Conservation (phyloP, 2,888 invertebrate species). For the Hypena proboscidalis region DNA sequence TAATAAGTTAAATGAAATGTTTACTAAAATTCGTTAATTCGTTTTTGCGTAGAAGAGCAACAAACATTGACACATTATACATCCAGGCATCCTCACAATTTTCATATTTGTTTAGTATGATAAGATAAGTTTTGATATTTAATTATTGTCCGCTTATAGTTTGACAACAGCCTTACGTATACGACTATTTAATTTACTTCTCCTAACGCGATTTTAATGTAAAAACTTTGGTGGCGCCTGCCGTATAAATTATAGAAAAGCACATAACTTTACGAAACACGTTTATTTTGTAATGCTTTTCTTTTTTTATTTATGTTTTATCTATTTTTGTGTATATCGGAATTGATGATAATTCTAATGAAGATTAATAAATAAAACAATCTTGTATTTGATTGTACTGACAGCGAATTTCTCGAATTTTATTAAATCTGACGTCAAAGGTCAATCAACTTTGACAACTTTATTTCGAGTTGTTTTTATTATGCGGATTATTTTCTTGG, state of each 20-base stretch:
- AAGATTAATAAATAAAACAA: constrained; percentile 1
- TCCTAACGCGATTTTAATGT: constrained; percentile 48
- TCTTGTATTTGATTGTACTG: not conserved
- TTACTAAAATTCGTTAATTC: too few species aligned
- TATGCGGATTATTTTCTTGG: too few species aligned
- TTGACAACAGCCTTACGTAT: constrained; percentile 15
- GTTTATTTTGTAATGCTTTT: not conserved
- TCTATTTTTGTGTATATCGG: constrained; percentile 5
- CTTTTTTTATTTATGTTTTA: not conserved
- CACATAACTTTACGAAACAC: not conserved
- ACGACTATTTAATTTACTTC: constrained; percentile 35
- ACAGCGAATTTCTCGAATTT: not conserved
- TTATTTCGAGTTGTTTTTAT: constrained; percentile 10
- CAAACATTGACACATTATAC: constrained; percentile 1
- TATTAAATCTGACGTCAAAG: constrained; percentile 10
- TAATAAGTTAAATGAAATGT: too few species aligned
- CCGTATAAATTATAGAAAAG: constrained; percentile 34
- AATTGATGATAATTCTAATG: constrained; percentile 7
- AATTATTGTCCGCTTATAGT: constrained; percentile 7
- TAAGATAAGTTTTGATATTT: too few species aligned
- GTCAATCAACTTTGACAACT: constrained; percentile 9
- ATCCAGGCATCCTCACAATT: too few species aligned
- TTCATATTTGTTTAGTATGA: too few species aligned
- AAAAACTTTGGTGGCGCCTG: constrained; percentile 39
- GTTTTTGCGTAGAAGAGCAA: too few species aligned